Base-by-base conservation (phyloP, 1,140 invertebrate species). In the Thereuonema tuberculata region DNA sequence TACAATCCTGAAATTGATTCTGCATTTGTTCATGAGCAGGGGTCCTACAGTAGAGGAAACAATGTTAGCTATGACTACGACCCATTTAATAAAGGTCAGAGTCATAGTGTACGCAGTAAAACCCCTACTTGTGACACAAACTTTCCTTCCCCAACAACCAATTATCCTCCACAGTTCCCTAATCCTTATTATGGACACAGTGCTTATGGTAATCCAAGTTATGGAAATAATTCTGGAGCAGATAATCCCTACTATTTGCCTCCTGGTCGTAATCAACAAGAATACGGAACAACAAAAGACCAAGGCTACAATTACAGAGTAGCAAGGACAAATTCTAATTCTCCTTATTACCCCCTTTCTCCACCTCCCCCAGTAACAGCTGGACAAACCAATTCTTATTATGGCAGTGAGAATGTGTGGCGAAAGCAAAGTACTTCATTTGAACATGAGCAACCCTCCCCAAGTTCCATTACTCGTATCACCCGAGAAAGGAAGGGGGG, bases 401-500 rank as follows among this genome's bases (percentile, higher is more conserved):
- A 63, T 25, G 49, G 20, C 17, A 31, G 25, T 21, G 60, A 27
- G 28, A 59, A 58, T n/a, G 26, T 21, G 9, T 55, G 59, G 59
- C 72, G 76, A 62, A 80, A 82, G 71, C 81, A 84, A 66, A 82
- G 79, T 25, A 84, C 82, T 15, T 84, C 82, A 61, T 84, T 84
- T 68, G 82, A 84, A 63, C 78, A 81, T 49, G 81, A 80, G 64
- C 79, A 81, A 59, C 79, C 79, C 56, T 77, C 75, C 68, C 79
- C 78, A 31, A 78, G 76, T 67, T 74, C 73, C 17, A 69, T 78
- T 60, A 65, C 76, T 17, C 53, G 28, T n/a, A 14, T 55, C 17
- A 28, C 26, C 5, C 23, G 17, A 27, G 53, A 55, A n/a, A 12
- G 28, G 25, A 26, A 55, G 21, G 53, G 53, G 25, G 12, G 9